phyloP scores from a whole-genome alignment of 2,797 vertebrate species.

The Poecilia picta region DNA sequence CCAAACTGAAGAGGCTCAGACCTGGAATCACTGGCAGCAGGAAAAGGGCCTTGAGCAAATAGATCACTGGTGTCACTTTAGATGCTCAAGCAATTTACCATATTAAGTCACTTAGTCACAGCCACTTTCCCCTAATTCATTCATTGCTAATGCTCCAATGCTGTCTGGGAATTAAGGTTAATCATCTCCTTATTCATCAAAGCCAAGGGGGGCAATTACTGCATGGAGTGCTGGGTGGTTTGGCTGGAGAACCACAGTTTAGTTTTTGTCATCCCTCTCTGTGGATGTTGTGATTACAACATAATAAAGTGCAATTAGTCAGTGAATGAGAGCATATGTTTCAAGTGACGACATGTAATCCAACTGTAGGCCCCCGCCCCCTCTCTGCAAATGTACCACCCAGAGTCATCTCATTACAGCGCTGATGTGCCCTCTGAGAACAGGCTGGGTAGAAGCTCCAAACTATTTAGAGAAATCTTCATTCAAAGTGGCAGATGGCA shows the following conservation, averaged over 20 bases:
- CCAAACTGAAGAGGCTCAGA: slow-evolving; percentile 56
- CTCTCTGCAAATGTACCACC: not conserved
- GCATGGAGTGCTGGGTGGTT: slow-evolving; percentile 79
- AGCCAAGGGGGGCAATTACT: slow-evolving; percentile 88
- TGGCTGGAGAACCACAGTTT: slow-evolving; percentile 66
- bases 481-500: not conserved
- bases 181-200: slow-evolving; percentile 92
- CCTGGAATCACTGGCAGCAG: slow-evolving; percentile 58
- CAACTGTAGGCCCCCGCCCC: slow-evolving; percentile 30
- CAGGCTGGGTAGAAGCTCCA: not conserved
- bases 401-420: not conserved
- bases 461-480: not conserved
- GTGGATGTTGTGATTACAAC: slow-evolving; percentile 84
- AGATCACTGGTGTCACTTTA: slow-evolving; percentile 71
- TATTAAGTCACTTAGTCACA: slow-evolving; percentile 90
- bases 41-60: slow-evolving; percentile 71
- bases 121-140: slow-evolving; percentile 89
- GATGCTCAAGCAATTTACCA: slow-evolving; percentile 85
- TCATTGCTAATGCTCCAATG: slow-evolving; percentile 89
- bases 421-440: not conserved
- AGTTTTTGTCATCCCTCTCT: slow-evolving; percentile 71
- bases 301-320: slow-evolving; percentile 88
- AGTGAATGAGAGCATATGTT: slow-evolving; percentile 79
- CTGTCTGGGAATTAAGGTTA: slow-evolving; percentile 94
- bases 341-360: slow-evolving; percentile 67